Evolutionary conservation across 2,797 vertebrate species (phyloP).

Genomic region (Poeciliopsis presidionis): DNA sequence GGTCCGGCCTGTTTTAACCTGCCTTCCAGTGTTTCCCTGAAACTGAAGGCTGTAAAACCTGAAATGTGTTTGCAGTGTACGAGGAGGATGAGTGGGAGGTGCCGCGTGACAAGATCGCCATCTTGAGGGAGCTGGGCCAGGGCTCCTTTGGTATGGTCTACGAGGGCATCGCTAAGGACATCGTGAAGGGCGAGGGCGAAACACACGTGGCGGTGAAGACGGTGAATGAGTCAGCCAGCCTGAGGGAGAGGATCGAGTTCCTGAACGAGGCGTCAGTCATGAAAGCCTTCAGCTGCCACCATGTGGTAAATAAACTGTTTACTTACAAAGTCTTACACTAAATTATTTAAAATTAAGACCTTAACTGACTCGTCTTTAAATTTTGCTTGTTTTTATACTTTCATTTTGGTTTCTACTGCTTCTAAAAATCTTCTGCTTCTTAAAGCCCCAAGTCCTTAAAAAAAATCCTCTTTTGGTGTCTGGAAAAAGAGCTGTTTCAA

Average conservation of each 20-base stretch:
- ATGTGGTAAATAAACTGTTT: slow-evolving; percentile 85
- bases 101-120: slow-evolving; percentile 89
- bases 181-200: slow-evolving; percentile 90
- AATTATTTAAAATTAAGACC: no score
- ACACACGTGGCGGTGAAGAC: slow-evolving; percentile 93
- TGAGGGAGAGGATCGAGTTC: slow-evolving; percentile 96
- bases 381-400: no score
- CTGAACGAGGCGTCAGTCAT: slow-evolving; percentile 97
- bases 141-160: slow-evolving; percentile 99
- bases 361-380: no score
- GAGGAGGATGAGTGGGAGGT: slow-evolving; percentile 98
- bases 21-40: neutral
- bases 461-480: no score
- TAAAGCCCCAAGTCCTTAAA: no score
- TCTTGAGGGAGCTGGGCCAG: slow-evolving; percentile 92
- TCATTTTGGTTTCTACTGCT: no score
- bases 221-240: slow-evolving; percentile 93
- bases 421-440: no score
- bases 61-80: slow-evolving; percentile 82
- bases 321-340: no score
- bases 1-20: neutral
- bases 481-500: no score
- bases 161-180: slow-evolving; percentile 92
- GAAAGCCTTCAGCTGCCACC: slow-evolving; percentile 97
- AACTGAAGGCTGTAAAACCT: neutral